A percentile compares a stretch with the other conserved stretches of the same genome.
Evolutionary conservation across 2,888 invertebrate species (phyloP).

Genomic region (Anodontia alba): DNA sequence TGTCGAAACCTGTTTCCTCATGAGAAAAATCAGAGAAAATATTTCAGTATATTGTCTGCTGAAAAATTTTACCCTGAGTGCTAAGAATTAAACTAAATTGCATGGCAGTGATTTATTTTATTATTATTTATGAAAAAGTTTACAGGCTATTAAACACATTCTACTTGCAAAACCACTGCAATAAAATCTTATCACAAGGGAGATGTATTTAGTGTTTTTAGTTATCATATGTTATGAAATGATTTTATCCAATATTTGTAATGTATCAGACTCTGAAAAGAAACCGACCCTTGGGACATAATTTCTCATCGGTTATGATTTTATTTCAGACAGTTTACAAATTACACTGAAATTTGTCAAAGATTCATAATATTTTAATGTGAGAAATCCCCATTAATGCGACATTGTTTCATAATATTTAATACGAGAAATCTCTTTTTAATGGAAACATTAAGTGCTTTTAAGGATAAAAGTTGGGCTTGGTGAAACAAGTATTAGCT

Average conservation of each 20-base stretch:
- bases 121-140: conserved; percentile 12
- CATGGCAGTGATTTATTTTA: conserved; percentile 12
- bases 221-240: conserved; percentile 50
- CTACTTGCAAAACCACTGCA: conserved; percentile 6
- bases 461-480: no score
- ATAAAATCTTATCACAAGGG: not conserved
- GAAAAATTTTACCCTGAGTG: no score
- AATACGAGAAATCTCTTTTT: no score
- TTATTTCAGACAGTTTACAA: conserved; percentile 42
- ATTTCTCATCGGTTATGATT: conserved; percentile 60
- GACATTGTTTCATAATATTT: not conserved
- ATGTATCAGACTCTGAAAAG: conserved; percentile 59
- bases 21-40: no score
- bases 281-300: conserved; percentile 37
- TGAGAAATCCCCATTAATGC: not conserved
- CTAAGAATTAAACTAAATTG: no score
- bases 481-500: no score
- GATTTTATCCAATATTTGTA: conserved; percentile 58
- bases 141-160: conserved; percentile 15
- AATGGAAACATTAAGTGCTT: no score
- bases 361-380: not conserved
- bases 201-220: not conserved
- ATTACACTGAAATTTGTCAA: not conserved
- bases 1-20: no score
- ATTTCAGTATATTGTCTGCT: no score